Base-by-base conservation (phyloP, 2,113 vertebrate species). In the Notarius quadriscutis region DNA sequence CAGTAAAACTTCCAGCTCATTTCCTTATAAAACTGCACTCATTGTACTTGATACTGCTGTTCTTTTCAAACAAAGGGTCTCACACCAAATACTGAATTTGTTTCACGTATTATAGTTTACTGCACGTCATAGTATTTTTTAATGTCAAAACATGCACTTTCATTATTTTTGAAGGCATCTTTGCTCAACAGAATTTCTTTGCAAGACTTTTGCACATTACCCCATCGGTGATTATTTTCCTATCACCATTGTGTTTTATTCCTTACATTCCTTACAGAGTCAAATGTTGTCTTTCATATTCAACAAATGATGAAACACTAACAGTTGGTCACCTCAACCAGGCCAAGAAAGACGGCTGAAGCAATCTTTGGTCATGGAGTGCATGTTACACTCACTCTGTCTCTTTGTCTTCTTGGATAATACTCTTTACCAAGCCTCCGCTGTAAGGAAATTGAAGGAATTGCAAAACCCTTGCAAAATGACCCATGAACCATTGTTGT, bases 401-500 rank as follows among this genome's bases (percentile, higher is more conserved):
- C 57, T 75, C 57, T 55, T 62, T 83, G 51, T 84, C 50, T 69
- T 69, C 18, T 63, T 53, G 75, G 71, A n/a, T 41, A 78, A 50
- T 60, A 41, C 67, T 88, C 75, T 75, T 87, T 87, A 83, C 86
- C 80, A 74, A 17, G 17, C n/a, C 63, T 81, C 6, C 17, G 22
- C n/a, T 80, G 30, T n/a, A 79, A 55, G 17, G 25, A 27, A 60
- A 88, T 57, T 62, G 17, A 34, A 62, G 53, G 5, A 53, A 63
- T 81, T 75, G 67, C 69, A 22, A 82, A 87, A 62, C 34, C 25
- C 51, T 62, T 65, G 48, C 41, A 53, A 67, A 51, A 71, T 84
- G 63, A 69, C 62, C 55, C 79, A 55, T 57, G n/a, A 74, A 83
- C 86, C 80, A 75, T 75, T 87, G 80, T 74, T 18, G 7, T 87